These are phyloP conservation scores for Megaptera novaeangliae DNA, from an alignment of 2,113 vertebrate species.

Conservation along the genomic window DNA sequence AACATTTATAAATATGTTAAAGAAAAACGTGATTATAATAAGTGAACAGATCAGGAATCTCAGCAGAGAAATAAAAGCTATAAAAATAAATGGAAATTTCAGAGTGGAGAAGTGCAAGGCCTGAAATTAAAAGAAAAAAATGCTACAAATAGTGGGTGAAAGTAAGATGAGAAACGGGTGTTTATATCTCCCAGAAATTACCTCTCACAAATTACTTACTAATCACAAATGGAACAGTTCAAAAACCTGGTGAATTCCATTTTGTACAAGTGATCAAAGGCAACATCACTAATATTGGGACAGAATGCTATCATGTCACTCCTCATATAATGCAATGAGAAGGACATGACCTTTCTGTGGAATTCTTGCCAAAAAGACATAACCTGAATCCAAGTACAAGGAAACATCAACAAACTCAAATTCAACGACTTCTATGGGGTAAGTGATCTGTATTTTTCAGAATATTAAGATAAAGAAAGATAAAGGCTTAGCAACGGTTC, in stretches of 20 bases:
- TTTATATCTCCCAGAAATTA: background rate
- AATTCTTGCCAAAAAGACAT: background rate
- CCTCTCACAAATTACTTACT: background rate
- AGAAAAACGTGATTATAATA: background rate
- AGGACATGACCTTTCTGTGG: background rate
- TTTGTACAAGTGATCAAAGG: background rate
- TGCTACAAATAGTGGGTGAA: background rate
- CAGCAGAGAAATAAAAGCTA: background rate
- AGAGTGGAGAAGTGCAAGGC: background rate
- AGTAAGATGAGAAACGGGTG: background rate
- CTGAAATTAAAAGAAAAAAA: background rate
- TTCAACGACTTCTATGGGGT: background rate
- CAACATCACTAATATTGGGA: background rate
- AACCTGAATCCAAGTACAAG: background rate
- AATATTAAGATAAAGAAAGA: background rate
- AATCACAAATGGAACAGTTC: background rate
- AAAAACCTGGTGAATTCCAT: background rate
- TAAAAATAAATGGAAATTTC: background rate
- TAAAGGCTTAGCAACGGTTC: background rate
- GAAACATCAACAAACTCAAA: background rate
- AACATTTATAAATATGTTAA: background rate
- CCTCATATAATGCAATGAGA: background rate
- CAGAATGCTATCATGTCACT: background rate
- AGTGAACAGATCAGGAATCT: background rate
- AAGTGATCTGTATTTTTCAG: background rate